A percentile compares a stretch with the other conserved stretches of the same genome.
These are phyloP conservation scores for Mastomys natalensis DNA, from an alignment of 2,113 vertebrate genomes.

Conservation along the genomic window DNA sequence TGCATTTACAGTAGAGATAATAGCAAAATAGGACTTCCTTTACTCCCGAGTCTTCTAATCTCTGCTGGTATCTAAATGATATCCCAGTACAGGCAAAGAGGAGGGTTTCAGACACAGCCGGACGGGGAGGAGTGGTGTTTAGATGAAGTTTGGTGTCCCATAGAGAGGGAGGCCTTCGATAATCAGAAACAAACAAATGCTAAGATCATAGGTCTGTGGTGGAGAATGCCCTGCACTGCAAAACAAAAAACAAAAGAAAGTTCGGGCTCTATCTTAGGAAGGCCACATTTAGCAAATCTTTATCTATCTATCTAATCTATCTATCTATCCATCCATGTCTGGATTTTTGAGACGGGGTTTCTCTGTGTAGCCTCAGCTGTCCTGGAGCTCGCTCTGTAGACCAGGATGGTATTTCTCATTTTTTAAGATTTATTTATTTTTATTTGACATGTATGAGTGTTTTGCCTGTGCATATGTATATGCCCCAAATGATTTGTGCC, in stretches of 20 bases:
- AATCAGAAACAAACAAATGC: background rate
- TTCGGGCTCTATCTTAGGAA: background rate
- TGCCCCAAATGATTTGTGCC: background rate
- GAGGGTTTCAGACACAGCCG: background rate
- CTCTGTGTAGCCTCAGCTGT: too few species aligned
- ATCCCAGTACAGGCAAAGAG: background rate
- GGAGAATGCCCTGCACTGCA: background rate
- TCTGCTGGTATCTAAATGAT: background rate
- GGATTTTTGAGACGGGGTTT: too few species aligned
- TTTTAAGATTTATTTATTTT: background rate
- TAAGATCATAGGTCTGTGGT: fast-evolving
- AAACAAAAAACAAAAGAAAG: background rate
- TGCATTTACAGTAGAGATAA: background rate
- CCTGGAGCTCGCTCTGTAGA: too few species aligned
- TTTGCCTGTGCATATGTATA: background rate
- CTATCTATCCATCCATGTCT: too few species aligned
- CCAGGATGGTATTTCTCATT: background rate
- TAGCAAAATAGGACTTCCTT: background rate
- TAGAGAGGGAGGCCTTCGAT: background rate
- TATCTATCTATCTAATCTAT: too few species aligned
- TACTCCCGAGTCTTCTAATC: background rate
- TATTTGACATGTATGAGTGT: background rate
- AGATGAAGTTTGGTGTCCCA: fast-evolving
- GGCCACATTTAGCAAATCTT: background rate
- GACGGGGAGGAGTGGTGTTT: fast-evolving